These are phyloP conservation scores for Nycticryphes semicollaris DNA, from an alignment of 2,113 vertebrate genomes.

Conservation along the genomic window DNA sequence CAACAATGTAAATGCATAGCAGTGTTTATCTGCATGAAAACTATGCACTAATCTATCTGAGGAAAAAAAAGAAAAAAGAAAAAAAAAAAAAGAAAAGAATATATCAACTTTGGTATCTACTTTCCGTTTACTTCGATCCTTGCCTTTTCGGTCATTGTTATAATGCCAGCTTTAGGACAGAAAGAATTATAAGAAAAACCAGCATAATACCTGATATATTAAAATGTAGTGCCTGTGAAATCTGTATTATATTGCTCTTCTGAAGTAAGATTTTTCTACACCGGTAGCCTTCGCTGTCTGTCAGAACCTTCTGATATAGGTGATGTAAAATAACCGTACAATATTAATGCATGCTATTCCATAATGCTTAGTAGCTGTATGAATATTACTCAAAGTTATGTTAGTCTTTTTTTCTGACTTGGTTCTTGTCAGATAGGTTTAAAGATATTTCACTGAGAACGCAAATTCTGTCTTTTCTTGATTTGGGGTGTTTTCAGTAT, in stretches of 20 bases:
- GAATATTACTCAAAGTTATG: constrained; percentile 86
- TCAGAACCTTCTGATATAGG: constrained; percentile 96
- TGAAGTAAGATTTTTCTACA: constrained; percentile 93
- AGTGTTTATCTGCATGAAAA: constrained; percentile 93
- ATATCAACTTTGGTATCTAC: constrained; percentile 89
- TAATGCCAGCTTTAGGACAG: constrained; percentile 93
- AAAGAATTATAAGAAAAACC: constrained; percentile 92
- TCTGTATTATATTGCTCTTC: constrained; percentile 97
- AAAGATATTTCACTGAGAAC: constrained; percentile 85
- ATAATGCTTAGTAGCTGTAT: constrained; percentile 93
- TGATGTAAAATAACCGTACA: constrained; percentile 93
- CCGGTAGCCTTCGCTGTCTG: constrained; percentile 98
- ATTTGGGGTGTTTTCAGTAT: constrained; percentile 84
- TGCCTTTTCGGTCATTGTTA: constrained; percentile 89
- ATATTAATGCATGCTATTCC: constrained; percentile 98
- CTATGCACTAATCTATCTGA: background rate
- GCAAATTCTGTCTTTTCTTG: constrained; percentile 79
- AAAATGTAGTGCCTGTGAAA: constrained; percentile 99
- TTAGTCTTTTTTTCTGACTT: constrained; percentile 84
- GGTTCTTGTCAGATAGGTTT: constrained; percentile 84
- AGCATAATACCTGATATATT: constrained; percentile 97
- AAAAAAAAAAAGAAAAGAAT: constrained; percentile 65
- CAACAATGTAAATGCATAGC: constrained; percentile 91
- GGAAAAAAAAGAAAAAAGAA: background rate
- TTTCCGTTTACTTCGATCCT: constrained; percentile 89